phyloP scores from a whole-genome alignment of 2,888 invertebrate species.

The Ornithoptera priamus region DNA sequence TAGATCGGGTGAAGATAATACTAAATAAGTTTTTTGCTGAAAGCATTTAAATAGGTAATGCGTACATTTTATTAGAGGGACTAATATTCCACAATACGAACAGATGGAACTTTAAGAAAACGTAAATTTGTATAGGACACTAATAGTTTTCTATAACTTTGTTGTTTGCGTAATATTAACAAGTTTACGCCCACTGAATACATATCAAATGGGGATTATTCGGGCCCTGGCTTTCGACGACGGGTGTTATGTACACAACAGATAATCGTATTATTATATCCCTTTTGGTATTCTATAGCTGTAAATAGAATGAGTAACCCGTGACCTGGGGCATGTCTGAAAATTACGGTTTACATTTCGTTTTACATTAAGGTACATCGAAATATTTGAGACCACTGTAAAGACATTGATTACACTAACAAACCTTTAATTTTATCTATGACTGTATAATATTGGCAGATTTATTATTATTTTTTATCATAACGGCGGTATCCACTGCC shows the following conservation, averaged over 20 bases:
- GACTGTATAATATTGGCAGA: not conserved
- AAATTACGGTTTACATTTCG: conserved; percentile 7
- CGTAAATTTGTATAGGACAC: conserved; percentile 1
- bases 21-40: not conserved
- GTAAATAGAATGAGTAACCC: conserved; percentile 16
- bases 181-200: conserved; percentile 15
- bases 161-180: conserved; percentile 16
- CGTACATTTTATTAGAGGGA: not conserved
- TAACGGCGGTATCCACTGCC: no score
- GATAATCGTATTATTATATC: conserved; percentile 24
- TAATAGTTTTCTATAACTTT: conserved; percentile 1
- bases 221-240: conserved; percentile 13
- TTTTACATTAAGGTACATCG: conserved; percentile 23
- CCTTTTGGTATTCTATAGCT: conserved; percentile 7
- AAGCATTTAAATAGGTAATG: not conserved
- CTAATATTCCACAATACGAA: not conserved
- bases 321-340: not conserved
- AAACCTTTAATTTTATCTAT: not conserved
- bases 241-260: conserved; percentile 7
- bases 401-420: not conserved
- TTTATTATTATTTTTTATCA: not conserved
- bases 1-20: not conserved
- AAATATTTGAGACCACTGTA: no score
- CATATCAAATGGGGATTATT: conserved; percentile 18
- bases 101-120: not conserved